phyloP scores from a whole-genome alignment of 1,140 invertebrate species.

The Drosophila insularis region DNA sequence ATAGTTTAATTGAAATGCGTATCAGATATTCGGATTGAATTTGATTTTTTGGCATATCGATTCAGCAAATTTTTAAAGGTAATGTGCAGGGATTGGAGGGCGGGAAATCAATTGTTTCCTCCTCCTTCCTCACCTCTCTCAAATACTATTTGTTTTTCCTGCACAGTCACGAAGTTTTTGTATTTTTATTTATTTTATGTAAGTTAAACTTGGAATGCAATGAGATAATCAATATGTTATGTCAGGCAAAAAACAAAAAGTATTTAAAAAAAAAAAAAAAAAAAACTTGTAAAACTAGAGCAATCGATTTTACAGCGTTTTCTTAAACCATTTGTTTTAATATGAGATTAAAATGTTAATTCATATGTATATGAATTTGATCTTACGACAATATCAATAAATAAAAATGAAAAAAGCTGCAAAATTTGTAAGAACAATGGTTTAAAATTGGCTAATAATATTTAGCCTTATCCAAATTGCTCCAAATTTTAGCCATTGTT shows the following conservation, averaged over 20 bases:
- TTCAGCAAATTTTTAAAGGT: conserved; percentile 51
- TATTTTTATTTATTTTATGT: conserved; percentile 43
- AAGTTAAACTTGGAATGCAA: conserved; percentile 41
- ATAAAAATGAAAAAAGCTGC: too few relatives aligned
- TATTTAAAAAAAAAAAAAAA: conserved; percentile 1
- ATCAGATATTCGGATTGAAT: conserved; percentile 22
- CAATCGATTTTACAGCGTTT: not conserved
- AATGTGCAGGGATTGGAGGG: not conserved
- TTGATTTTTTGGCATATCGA: conserved; percentile 61
- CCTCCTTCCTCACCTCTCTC: not conserved
- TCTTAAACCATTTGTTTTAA: too few relatives aligned
- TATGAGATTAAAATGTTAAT: too few relatives aligned
- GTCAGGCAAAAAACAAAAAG: conserved; percentile 33
- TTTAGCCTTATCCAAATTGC: too few relatives aligned
- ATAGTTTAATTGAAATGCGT: conserved; percentile 59
- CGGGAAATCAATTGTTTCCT: not conserved
- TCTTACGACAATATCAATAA: too few relatives aligned
- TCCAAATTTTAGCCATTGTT: too few relatives aligned
- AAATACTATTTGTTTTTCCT: conserved; percentile 62
- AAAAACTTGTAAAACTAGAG: conserved; percentile 27
- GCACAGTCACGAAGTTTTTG: conserved; percentile 67
- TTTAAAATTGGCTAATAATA: too few relatives aligned
- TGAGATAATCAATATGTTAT: conserved; percentile 65
- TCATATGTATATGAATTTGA: too few relatives aligned
- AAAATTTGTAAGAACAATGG: too few relatives aligned